Evolutionary conservation across 2,797 vertebrate species (phyloP), one percentile per base, ranked within the genome.

Genomic region (Columba guinea): DNA sequence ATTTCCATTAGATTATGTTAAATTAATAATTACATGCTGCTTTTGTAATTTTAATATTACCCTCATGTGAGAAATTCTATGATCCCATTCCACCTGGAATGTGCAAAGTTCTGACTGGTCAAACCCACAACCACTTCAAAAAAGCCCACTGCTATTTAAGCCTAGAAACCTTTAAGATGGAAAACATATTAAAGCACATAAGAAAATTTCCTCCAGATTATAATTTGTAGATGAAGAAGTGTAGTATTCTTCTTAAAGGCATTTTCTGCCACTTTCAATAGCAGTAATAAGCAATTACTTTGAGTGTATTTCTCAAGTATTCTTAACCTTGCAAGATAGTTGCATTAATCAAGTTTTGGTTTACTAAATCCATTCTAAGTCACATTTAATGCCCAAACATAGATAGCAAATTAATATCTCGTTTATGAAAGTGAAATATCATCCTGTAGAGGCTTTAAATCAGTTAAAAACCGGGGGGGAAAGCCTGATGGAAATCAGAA

Each of bases 301-400:
- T 12, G n/a, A 85, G 9, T 41, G 20, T 7, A 48, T 84, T 92
- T 92, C 53, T 92, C 73, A 75, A 51, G 44, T 8, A 65, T 65
- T 76, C 65, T 65, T 78, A 91, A 70, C 21, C 11, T 74, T 60
- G 11, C 19, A 70, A 70, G 34, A 39, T 2, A 87, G n/a, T 23
- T 83, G 30, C 28, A 84, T 88, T 88, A 89, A 85, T 71, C 58
- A 89, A 37, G 58, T 60, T 74, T 83, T 52, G 15, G 19, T 89
- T 93, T 93, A 75, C 32, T 86, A 60, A 94, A 93, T 51, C 11
- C 62, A 82, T 73, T 68, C 30, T 39, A 93, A 84, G 52, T 35
- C 35, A 58, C 13, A 82, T 83, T 85, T 94, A 90, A 82, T 53
- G 3, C 18, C 20, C 28, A 65, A 71, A 69, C 23, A 64, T 28